Percentiles rank a stretch among this genome's conserved stretches.
phyloP scores from a whole-genome alignment of 2,797 vertebrate genomes.

The Rhabdomys pumilio region DNA sequence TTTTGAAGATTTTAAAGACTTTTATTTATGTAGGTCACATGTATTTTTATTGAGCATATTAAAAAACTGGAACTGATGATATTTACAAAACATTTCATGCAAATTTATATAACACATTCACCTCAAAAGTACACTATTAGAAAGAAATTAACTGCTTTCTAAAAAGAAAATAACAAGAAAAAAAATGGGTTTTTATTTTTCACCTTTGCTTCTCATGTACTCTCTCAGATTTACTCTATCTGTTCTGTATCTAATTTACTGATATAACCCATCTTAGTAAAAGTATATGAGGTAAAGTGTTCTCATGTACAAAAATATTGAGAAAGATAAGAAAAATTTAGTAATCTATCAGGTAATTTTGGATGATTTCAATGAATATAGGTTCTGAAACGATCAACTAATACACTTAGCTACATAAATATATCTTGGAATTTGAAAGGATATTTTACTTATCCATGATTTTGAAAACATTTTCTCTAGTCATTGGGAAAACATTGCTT shows the following conservation, averaged over 20 bases:
- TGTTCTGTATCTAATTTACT: not conserved
- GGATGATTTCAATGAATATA: not conserved
- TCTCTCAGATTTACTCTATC: not conserved
- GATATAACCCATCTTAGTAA: not conserved
- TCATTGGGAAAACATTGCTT: not conserved
- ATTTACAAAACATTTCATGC: not conserved
- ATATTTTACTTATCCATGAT: not conserved
- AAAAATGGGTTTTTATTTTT: not conserved
- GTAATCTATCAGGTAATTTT: conserved; percentile 38
- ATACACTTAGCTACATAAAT: conserved; percentile 9
- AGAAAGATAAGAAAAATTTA: not conserved
- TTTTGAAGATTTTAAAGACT: not conserved
- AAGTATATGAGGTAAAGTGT: not conserved
- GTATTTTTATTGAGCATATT: not conserved
- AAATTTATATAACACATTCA: not conserved
- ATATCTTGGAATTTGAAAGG: not conserved
- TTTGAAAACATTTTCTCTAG: not conserved
- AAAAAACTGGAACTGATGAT: conserved; percentile 9
- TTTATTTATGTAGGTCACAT: not conserved
- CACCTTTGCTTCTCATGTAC: not conserved
- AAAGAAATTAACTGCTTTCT: conserved; percentile 1
- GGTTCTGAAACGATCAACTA: not conserved
- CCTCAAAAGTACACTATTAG: not conserved
- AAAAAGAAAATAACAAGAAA: not conserved
- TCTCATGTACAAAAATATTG: not conserved